Base-by-base conservation (phyloP, 1,140 invertebrate species). In the Cecropterus lyciades region DNA sequence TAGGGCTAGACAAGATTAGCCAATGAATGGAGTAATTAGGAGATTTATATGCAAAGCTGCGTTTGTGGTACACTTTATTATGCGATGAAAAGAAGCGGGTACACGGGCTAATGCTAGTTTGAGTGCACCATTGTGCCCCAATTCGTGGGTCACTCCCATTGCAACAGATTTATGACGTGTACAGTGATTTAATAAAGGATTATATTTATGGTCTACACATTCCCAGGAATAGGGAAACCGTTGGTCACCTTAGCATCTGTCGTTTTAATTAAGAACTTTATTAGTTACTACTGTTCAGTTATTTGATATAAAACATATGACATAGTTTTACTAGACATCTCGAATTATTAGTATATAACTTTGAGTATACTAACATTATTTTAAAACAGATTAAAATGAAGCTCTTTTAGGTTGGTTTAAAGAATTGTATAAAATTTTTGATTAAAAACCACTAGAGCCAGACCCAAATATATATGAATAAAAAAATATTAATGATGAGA, bases 21-120 rank as follows among this genome's bases (percentile, higher is more conserved):
- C 67, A 74, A 69, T 89, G 83, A 91, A 89, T 89, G 43, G 71
- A 65, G 76, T 91, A 91, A 91, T 91, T 86, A 89, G 87, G 79
- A 85, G 85, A 91, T 91, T 91, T 91, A 84, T 89, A 91, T 91
- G 89, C 89, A 91, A 88, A 89, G 80, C 77, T 77, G 55, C 75
- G 84, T 84, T 77, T 89, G 87, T 80, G 85, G 84, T 82, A 62
- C 71, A 80, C 81, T 88, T 86, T 89, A 89, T 88, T 84, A 86
- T 79, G 62, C 74, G 72, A 78, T 87, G 85, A 84, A 86, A 81
- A 76, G 76, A 55, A 60, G 57, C 68, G 79, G 69, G 79, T 77
- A 80, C 79, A 76, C 72, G 68, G 68, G 65, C 76, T 83, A 82
- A 82, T 81, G 79, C 77, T 65, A 77, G 65, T 82, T 79, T 81